phyloP scores from a whole-genome alignment of 2,113 vertebrate species.

The Caretta caretta region DNA sequence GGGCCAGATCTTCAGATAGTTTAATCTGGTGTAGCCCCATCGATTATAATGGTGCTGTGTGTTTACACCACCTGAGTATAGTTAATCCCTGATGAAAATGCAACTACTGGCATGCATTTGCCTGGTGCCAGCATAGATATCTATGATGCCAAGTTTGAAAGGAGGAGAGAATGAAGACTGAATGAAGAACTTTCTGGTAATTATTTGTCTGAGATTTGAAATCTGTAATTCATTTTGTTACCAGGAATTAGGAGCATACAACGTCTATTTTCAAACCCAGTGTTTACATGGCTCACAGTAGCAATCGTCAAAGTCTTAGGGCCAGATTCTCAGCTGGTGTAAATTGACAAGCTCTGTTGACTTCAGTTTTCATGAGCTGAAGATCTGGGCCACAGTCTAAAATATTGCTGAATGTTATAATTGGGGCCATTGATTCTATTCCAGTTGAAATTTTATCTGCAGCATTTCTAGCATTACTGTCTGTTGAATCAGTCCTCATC shows the following conservation, averaged over 20 bases:
- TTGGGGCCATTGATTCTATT: not conserved
- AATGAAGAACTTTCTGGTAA: conserved; percentile 36
- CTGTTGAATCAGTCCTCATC: not conserved
- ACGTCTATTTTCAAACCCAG: conserved; percentile 45
- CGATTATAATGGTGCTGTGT: conserved; percentile 9
- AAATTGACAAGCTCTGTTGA: conserved; percentile 56
- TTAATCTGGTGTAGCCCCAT: not conserved
- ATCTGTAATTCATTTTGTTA: conserved; percentile 47
- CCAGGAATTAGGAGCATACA: not conserved
- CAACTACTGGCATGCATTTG: not conserved
- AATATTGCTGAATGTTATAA: not conserved
- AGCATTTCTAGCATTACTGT: not conserved
- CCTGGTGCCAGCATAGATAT: conserved; percentile 49
- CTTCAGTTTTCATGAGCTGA: conserved; percentile 67
- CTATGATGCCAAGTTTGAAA: conserved; percentile 53
- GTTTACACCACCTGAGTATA: not conserved
- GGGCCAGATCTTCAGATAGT: not conserved
- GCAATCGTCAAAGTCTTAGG: conserved; percentile 65
- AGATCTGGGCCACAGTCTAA: conserved; percentile 35
- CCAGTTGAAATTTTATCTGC: not conserved
- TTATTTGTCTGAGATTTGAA: conserved; percentile 13
- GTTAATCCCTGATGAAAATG: not conserved
- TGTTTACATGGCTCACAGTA: conserved; percentile 3
- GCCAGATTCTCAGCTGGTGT: conserved; percentile 56
- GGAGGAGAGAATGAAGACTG: conserved; percentile 51